Base-by-base conservation (phyloP, 2,888 invertebrate species). In the Temnothorax unifasciatus region DNA sequence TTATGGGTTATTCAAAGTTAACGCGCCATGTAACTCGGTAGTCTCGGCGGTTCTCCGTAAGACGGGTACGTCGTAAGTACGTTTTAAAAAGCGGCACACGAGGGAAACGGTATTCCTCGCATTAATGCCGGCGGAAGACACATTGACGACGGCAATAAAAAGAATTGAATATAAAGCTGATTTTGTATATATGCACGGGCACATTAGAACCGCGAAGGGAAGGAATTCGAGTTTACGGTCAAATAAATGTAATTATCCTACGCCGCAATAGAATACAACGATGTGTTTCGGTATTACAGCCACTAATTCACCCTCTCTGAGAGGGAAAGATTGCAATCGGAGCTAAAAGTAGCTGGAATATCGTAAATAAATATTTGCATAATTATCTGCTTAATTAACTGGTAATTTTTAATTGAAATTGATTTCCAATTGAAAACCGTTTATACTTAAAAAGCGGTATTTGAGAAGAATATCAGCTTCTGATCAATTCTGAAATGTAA, bases 1-100 rank as follows among this genome's bases (percentile, higher is more conserved):
- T 82, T 82, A 82, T 59, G 44, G 66, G 82, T 79, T 82, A 82
- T 82, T 82, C 79, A 82, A 82, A 82, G 79, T 82, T 82, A 82
- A 82, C 64, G 82, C 59, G 38, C 79, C 79, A 73, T 81, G 74
- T 74, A 81, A 81, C 79, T 41, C 29, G n/a, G 13, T 44, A 34
- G 21, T 79, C 15, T 71, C 44, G 44, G 71, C 15, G 73, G 18
- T 73, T 81, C 38, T 34, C 13, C 38, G 34, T 34, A 44, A 57
- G 59, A 59, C 21, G 47, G 38, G 44, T 47, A 57, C 9, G 6
- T 29, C 44, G 44, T 59, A 59, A 81, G 79, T 74, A 74, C 74
- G 59, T 73, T 73, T 81, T 74, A 59, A 73, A 81, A 59, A 47
- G 47, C 47, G 8, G 57, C 18, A 11, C 6, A 64, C n/a, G 8